These are phyloP conservation scores for Apogon hyalosoma DNA, from an alignment of 2,797 vertebrate species.

Conservation along the genomic window DNA sequence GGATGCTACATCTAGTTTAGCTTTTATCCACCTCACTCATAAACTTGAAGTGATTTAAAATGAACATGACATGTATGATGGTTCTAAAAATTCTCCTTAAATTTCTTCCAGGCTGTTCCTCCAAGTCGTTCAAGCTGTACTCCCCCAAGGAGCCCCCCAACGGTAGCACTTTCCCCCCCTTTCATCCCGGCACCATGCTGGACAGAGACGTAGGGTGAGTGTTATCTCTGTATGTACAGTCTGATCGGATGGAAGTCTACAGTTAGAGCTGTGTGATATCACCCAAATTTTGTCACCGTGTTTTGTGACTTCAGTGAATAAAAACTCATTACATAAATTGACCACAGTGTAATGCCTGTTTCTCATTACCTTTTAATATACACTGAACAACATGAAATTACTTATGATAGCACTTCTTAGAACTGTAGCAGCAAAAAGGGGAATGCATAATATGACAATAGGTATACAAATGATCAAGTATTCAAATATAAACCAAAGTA, in stretches of 20 bases:
- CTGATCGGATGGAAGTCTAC: background rate
- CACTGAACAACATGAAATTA: too few species aligned
- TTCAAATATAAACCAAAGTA: too few species aligned
- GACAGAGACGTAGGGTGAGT: constrained; percentile 99
- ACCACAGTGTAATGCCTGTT: too few species aligned
- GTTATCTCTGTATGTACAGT: constrained; percentile 1
- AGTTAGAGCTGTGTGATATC: background rate
- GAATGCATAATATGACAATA: too few species aligned
- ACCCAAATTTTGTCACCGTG: too few species aligned
- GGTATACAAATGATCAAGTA: too few species aligned
- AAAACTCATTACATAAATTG: too few species aligned
- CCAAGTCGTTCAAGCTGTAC: constrained; percentile 99
- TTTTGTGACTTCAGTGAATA: too few species aligned
- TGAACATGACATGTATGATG: background rate
- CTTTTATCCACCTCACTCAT: background rate
- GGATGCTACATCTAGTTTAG: background rate
- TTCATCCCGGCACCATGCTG: constrained; percentile 99
- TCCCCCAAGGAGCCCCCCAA: constrained; percentile 87
- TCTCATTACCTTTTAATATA: too few species aligned
- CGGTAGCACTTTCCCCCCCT: constrained; percentile 97
- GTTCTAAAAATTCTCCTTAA: background rate
- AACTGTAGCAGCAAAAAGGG: too few species aligned
- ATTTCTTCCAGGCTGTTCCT: constrained; percentile 93
- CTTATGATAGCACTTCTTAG: too few species aligned
- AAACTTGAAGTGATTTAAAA: background rate